Base-by-base conservation (phyloP, 53 echinoderm and acorn worm species). In the Holothuria scabra region DNA sequence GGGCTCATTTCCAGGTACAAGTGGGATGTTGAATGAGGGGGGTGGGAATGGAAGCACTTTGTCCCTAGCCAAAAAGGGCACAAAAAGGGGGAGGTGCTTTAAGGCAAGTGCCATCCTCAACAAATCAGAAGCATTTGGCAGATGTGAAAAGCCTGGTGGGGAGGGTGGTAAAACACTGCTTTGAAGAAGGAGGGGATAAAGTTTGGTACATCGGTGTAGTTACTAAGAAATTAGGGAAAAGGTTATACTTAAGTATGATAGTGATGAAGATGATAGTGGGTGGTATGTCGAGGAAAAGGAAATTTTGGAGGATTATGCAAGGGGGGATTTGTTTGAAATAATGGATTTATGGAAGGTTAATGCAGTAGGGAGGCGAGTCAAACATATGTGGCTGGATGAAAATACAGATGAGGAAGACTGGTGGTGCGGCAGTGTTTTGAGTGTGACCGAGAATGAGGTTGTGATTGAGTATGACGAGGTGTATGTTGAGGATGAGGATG, bases 161-260 rank as follows among this genome's bases (percentile, higher is more conserved):
- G 64, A 63, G 64, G 64, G 64, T 63, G 64, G n/a, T 63, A 25
- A 63, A 63, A 21, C 64, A 63, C n/a, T 1, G 2, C n/a, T 63
- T 63, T 28, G 28, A 10, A 16, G 14, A 12, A 21, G 64, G 64
- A 28, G 64, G 28, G 11, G 13, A 16, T 11, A 21, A 63, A 16
- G 9, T 18, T 11, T 63, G 64, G 64, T 4, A 18, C 16, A 63
- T 63, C 24, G n/a, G n/a, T n/a, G n/a, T n/a, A n/a, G n/a, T n/a
- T n/a, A n/a, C n/a, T n/a, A n/a, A n/a, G n/a, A n/a, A 28, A 28
- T 12, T 24, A 25, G 2, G 64, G 23, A 21, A 18, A 63, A 21
- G 2, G 13, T 63, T 16, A 25, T 16, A 11, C 11, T 63, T 16
- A 63, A 21, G n/a, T 63, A 63, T n/a, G n/a, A n/a, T n/a, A n/a